Percentiles rank a stretch among this genome's conserved stretches.
These are phyloP conservation scores for Rhinoderma darwinii DNA, from an alignment of 2,113 vertebrate species.

Conservation along the genomic window DNA sequence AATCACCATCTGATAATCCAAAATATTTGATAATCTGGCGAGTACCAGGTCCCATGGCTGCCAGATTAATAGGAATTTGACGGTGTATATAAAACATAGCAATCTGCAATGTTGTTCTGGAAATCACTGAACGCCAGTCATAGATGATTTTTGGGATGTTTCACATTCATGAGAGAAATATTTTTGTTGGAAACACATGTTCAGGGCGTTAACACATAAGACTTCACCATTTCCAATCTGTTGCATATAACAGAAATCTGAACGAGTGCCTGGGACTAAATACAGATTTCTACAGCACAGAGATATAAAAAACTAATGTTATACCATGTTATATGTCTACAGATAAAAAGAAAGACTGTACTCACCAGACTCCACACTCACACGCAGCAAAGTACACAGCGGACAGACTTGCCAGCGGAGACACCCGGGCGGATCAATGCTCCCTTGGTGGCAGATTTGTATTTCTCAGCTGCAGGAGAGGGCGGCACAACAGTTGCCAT, in stretches of 20 bases:
- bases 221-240: slow-evolving; percentile 43
- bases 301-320: not conserved
- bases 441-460: not conserved
- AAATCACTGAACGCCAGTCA: not conserved
- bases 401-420: not conserved
- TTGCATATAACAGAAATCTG: slow-evolving; percentile 7
- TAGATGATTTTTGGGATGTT: not conserved
- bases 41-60: too few species aligned
- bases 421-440: not conserved
- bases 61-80: too few species aligned
- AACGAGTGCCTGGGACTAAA: not conserved
- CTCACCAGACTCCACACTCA: not conserved
- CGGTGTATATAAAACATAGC: too few species aligned
- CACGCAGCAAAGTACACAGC: not conserved
- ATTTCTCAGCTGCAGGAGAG: not conserved
- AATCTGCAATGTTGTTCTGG: not conserved
- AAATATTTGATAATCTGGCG: too few species aligned
- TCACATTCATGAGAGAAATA: slow-evolving; percentile 7
- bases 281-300: not conserved
- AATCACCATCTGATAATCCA: too few species aligned
- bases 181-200: slow-evolving; percentile 42
- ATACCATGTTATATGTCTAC: not conserved
- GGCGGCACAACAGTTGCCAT: slow-evolving; percentile 15
- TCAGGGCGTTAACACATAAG: slow-evolving; percentile 49
- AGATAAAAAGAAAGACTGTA: not conserved